Evolutionary conservation across 2,888 invertebrate genomes (phyloP).

Genomic region (Drosophila picticornis): DNA sequence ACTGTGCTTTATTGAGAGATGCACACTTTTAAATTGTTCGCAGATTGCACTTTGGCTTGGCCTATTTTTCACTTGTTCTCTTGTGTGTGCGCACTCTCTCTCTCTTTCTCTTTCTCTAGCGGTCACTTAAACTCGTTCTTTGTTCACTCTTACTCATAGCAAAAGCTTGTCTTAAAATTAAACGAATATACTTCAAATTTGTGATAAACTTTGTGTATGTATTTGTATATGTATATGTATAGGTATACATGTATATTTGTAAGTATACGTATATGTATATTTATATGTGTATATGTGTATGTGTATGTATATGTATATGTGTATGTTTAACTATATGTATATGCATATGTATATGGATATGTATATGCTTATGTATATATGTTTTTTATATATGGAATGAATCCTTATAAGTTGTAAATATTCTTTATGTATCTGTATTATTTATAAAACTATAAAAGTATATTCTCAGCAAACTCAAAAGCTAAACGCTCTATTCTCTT

Average conservation of each 20-base stretch:
- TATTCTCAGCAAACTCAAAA: not conserved
- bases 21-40: constrained; percentile 23
- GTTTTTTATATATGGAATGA: no score
- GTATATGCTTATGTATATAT: no score
- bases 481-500: not conserved
- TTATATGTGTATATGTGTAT: no score
- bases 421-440: not conserved
- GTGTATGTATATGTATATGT: no score
- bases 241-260: no score
- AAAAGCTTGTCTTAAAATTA: constrained; percentile 6
- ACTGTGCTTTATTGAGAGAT: constrained; percentile 18
- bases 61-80: constrained; percentile 30
- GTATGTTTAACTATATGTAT: no score
- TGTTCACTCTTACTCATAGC: constrained; percentile 18
- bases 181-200: not conserved
- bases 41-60: constrained; percentile 46
- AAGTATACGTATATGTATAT: no score
- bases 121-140: not conserved
- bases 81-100: constrained; percentile 24
- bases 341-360: no score
- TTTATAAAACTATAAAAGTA: not conserved
- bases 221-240: no score
- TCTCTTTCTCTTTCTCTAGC: not conserved
- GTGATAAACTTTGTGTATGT: not conserved
- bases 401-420: not conserved